Evolutionary conservation across 2,113 vertebrate genomes (phyloP).

Genomic region (Triplophysa tibetana): DNA sequence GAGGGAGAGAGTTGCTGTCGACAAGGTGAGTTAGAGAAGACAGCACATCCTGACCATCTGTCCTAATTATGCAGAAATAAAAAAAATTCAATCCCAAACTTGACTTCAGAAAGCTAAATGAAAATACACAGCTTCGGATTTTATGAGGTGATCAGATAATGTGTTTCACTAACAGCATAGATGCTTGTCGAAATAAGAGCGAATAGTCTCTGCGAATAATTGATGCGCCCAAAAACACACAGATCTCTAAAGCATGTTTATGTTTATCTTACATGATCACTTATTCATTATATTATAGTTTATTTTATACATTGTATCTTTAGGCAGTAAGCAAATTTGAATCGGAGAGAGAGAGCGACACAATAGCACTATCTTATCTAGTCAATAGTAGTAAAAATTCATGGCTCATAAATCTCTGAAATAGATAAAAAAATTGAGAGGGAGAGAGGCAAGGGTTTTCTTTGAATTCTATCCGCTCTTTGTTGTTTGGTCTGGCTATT

Average conservation of each 20-base stretch:
- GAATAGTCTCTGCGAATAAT: background rate
- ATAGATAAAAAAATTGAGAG: constrained; percentile 35
- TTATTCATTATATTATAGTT: too few species aligned
- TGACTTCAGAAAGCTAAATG: too few species aligned
- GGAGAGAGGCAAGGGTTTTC: background rate
- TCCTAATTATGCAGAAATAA: too few species aligned
- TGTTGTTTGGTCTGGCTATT: constrained; percentile 39
- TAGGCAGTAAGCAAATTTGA: too few species aligned
- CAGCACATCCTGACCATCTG: too few species aligned
- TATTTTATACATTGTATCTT: too few species aligned
- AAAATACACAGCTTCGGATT: background rate
- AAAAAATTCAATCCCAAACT: too few species aligned
- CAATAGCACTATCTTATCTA: constrained; percentile 33
- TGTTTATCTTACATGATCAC: too few species aligned
- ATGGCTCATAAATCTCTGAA: constrained; percentile 50
- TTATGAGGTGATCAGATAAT: background rate
- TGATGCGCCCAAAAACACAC: too few species aligned
- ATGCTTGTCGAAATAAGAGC: background rate
- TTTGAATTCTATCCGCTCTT: constrained; percentile 21
- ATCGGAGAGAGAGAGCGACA: background rate
- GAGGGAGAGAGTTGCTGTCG: background rate
- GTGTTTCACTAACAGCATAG: too few species aligned
- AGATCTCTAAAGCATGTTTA: too few species aligned
- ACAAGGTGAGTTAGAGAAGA: background rate
- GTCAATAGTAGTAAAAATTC: constrained; percentile 37